Evolutionary conservation across 2,797 vertebrate species (phyloP), one percentile per base, ranked within the genome.

Genomic region (Morelia viridis): DNA sequence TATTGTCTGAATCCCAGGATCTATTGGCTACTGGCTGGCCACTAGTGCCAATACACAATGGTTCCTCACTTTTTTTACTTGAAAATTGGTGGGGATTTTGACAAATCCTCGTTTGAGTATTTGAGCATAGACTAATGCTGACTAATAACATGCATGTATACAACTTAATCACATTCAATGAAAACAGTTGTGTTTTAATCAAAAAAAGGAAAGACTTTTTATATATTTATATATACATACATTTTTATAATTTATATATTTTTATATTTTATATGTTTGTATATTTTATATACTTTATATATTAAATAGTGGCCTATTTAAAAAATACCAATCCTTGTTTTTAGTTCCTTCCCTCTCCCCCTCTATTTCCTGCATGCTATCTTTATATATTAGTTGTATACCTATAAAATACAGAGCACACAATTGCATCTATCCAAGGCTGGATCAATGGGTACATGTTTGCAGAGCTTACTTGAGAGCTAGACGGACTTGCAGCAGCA

Each of bases 391-490:
- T 35, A 92, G 0, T 5, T 90, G 1, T 41, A 41, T 2, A 19
- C 46, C 1, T 89, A 4, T 90, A 92, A 89, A 91, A 90, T 94
- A 89, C 80, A 90, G 95, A 89, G 1, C 12, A 90, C 50, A n/a
- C 53, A 6, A n/a, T 35, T 93, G 93, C 26, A 83, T 92, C 56
- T 17, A 89, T 71, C 0, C 0, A 19, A 95, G 93, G 0, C 28
- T 46, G 68, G 0, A 85, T 53, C 92, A 94, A 22, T 22, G 88
- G 50, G 89, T 91, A 83, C 1, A 84, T 31, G 7, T 93, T 95
- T 92, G 71, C 46, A 91, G 76, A 94, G 85, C 92, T 94, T 94
- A 93, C 41, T 12, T 91, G 17, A 76, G 35, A 84, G 9, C 10
- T 94, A 95, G 71, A 41, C 87, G 91, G 94, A 60, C 60, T 90